Evolutionary conservation across 2,113 vertebrate species (phyloP), one percentile per base, ranked within the genome.

Genomic region (Hemichromis elongatus): DNA sequence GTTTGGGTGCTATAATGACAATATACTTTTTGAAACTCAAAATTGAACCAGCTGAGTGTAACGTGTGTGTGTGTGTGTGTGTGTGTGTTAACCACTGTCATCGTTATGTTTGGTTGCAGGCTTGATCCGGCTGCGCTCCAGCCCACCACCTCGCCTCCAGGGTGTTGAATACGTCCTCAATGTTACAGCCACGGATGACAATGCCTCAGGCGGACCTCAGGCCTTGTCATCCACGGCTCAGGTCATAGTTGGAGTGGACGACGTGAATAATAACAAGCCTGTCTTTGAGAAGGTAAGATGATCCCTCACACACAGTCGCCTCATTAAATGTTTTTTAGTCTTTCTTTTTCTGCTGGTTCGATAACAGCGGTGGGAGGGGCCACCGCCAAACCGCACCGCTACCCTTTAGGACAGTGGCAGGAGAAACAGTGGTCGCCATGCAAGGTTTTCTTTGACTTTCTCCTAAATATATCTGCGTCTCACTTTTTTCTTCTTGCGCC

Each of bases 231-330:
- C 96, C 84, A 97, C 94, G 1, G 96, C 96, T 5, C 96, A 97
- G 89, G 96, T 98, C 80, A 88, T 97, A 24, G 97, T 98, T 78
- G 96, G 96, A 84, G 94, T 98, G 53, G 96, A 97, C 52, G 97
- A 97, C 30, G 96, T 98, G 86, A 98, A 98, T 93, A 97, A 97
- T 90, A 97, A 98, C 95, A 98, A 98, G 87, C 97, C 97, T 19
- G 89, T 97, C 54, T 98, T 98, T 92, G 96, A 97, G 86, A 97
- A 97, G 97, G 97, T 97, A 92, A 88, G 82, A 82, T 2, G 9
- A 21, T 14, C 30, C 16, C 35, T 40, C 37, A 30, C 16, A 6
- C 13, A 59, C 45, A 30, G 28, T 19, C 3, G 13, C 53, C 19
- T 84, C 21, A 63, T 87, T 79, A 63, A 59, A 30, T 30, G n/a